phyloP scores from a whole-genome alignment of 1,140 invertebrate species.

The Halotydeus destructor region DNA sequence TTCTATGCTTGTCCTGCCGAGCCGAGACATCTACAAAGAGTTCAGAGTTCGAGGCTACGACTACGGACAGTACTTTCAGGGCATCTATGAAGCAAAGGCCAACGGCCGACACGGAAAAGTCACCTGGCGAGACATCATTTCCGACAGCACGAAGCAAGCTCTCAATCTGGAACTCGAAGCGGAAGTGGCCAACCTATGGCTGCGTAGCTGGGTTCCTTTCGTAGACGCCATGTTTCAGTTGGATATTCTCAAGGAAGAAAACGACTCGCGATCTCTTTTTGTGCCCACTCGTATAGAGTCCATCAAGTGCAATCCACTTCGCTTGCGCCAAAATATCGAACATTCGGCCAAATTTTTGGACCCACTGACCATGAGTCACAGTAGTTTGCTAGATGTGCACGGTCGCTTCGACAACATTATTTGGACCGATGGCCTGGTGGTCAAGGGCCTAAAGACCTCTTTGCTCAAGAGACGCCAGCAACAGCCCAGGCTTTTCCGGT shows the following conservation, averaged over 20 bases:
- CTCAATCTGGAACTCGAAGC: conserved; percentile 5
- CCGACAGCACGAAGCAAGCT: too few species aligned
- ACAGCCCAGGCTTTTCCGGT: too few species aligned
- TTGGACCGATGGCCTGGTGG: too few species aligned
- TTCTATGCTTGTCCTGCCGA: conserved; percentile 34
- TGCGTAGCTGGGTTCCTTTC: conserved; percentile 34
- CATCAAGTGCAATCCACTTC: conserved; percentile 29
- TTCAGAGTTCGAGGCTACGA: conserved; percentile 33
- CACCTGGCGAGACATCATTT: too few species aligned
- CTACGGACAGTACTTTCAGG: conserved; percentile 31
- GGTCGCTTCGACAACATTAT: too few species aligned
- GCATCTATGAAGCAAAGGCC: conserved; percentile 17
- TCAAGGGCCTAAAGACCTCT: conserved; percentile 38
- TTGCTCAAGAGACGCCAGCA: conserved; percentile 61
- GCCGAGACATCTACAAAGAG: conserved; percentile 34
- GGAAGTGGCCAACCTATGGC: conserved; percentile 32
- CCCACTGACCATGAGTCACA: too few species aligned
- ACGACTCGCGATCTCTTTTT: conserved; percentile 24
- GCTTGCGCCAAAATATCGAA: too few species aligned
- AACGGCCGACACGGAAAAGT: too few species aligned
- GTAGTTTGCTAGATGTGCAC: too few species aligned
- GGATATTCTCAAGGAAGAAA: conserved; percentile 23
- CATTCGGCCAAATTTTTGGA: too few species aligned
- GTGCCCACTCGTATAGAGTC: conserved; percentile 32
- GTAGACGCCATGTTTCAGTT: conserved; percentile 33